A percentile compares a stretch with the other conserved stretches of the same genome.
phyloP scores from a whole-genome alignment of 2,797 vertebrate genomes.

The Anguilla marmorata region DNA sequence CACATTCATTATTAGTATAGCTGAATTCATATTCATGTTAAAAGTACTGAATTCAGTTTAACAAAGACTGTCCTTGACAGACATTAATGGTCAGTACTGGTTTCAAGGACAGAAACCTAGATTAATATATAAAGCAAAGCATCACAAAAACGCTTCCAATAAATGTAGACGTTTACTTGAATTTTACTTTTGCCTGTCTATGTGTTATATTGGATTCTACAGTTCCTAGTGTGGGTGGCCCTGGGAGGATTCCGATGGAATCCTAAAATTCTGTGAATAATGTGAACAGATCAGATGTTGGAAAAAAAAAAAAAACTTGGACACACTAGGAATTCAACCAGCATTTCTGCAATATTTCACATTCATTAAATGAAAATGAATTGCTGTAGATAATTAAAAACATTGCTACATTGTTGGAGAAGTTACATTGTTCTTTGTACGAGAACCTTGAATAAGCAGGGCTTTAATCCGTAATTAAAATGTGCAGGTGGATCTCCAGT shows the following conservation, averaged over 20 bases:
- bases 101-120: no score
- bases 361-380: background rate
- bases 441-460: background rate
- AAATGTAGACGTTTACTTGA: background rate
- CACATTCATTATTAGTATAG: background rate
- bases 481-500: background rate
- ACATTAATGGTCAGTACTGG: no score
- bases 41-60: background rate
- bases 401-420: background rate
- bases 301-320: background rate
- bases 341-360: background rate
- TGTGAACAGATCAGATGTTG: background rate
- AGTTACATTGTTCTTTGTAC: background rate
- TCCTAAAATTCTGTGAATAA: background rate
- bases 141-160: background rate
- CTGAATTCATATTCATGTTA: background rate
- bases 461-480: slow-evolving; percentile 8
- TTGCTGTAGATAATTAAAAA: background rate
- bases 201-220: no score
- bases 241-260: background rate
- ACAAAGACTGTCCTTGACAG: no score
- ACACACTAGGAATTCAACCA: background rate
- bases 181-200: no score
- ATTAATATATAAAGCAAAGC: background rate
- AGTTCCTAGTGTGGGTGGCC: background rate